Evolutionary conservation across 2,888 invertebrate genomes (phyloP).

Genomic region (Camponotus fellah): DNA sequence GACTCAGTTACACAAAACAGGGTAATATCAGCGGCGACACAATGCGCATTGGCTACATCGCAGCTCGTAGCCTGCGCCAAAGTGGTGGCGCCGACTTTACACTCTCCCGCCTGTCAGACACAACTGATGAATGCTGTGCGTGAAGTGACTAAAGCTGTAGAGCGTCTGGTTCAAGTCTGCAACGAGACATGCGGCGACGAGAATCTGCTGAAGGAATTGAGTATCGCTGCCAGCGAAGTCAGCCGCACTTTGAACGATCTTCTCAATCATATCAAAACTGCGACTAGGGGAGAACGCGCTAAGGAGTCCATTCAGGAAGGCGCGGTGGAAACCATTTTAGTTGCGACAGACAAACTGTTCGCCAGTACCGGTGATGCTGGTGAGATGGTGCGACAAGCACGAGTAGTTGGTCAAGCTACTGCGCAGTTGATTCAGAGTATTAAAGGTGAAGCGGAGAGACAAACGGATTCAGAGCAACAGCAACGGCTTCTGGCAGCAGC

Average conservation of each 20-base stretch:
- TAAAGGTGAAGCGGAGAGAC: conserved; percentile 96
- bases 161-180: conserved; percentile 94
- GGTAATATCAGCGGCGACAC: conserved; percentile 98
- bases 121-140: conserved; percentile 97
- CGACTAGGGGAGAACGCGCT: conserved; percentile 89
- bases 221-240: conserved; percentile 95
- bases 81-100: conserved; percentile 95
- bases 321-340: conserved; percentile 95
- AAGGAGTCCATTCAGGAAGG: conserved; percentile 90
- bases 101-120: conserved; percentile 94
- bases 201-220: conserved; percentile 91
- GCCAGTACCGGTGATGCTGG: conserved; percentile 94
- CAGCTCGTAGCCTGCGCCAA: conserved; percentile 99
- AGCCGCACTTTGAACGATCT: conserved; percentile 95
- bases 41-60: conserved; percentile 98
- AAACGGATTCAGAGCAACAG: conserved; percentile 95
- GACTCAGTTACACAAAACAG: conserved; percentile 93
- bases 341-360: conserved; percentile 95
- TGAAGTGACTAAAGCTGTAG: conserved; percentile 97
- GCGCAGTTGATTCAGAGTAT: conserved; percentile 97
- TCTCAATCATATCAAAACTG: conserved; percentile 94
- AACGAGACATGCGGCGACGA: conserved; percentile 91
- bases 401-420: conserved; percentile 96
- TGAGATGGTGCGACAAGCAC: conserved; percentile 98
- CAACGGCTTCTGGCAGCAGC: conserved; percentile 97